Conservation (phyloP, 37 sponge, comb jelly and placozoan genomes). For the Hexactinellida sp. region DNA sequence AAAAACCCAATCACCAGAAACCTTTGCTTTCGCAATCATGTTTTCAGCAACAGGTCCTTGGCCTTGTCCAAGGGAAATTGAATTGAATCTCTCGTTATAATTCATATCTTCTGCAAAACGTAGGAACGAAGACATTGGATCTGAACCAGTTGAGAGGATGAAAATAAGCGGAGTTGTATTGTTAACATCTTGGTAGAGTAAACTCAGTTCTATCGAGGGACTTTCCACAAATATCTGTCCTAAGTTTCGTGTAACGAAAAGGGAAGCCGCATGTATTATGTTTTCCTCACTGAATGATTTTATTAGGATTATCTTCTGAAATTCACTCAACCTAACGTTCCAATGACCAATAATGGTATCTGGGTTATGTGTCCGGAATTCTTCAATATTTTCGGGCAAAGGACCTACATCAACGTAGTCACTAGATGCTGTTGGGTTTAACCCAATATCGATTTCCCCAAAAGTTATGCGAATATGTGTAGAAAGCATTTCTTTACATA, state of each 20-base stretch:
- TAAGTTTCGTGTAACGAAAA: conserved; percentile 80
- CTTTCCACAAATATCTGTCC: conserved; percentile 89
- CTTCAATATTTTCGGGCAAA: background rate
- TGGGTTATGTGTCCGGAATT: background rate
- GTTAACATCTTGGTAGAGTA: conserved; percentile 70
- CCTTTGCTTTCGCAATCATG: conserved; percentile 62
- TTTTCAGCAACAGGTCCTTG: conserved; percentile 96
- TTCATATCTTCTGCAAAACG: conserved; percentile 87
- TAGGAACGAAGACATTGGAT: conserved; percentile 89
- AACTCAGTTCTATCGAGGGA: conserved; percentile 66
- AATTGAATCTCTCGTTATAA: conserved; percentile 83
- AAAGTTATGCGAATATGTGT: conserved; percentile 60
- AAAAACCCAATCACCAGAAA: conserved; percentile 92
- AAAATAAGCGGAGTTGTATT: conserved; percentile 84
- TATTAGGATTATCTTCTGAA: conserved; percentile 81
- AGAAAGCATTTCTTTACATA: conserved; percentile 44
- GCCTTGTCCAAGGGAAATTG: conserved; percentile 98
- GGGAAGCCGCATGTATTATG: conserved; percentile 51
- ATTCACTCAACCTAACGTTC: conserved; percentile 63
- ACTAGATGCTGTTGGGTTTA: background rate
- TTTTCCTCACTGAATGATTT: conserved; percentile 80
- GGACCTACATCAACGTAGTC: conserved; percentile 18
- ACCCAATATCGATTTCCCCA: conserved; percentile 39
- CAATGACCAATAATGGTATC: conserved; percentile 55
- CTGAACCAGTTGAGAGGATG: conserved; percentile 93